These are phyloP conservation scores for Unio delphinus DNA, from an alignment of 2,888 invertebrate species.

Conservation along the genomic window DNA sequence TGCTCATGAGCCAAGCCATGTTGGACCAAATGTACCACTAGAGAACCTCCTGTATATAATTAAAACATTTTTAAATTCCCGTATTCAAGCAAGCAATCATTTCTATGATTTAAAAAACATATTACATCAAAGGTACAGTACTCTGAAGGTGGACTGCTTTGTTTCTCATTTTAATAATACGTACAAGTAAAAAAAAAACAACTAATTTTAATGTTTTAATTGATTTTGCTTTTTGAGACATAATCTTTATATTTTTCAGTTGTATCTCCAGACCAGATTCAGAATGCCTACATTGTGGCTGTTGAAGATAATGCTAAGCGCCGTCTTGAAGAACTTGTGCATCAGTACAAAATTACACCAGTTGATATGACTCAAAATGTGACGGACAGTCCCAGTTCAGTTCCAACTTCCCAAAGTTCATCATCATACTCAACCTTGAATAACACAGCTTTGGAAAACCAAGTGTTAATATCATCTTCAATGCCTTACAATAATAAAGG, in stretches of 20 bases:
- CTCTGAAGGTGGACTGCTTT: too few relatives aligned
- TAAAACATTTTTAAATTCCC: too few relatives aligned
- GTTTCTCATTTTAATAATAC: too few relatives aligned
- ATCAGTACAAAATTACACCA: slow-evolving; percentile 92
- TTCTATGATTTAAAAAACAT: too few relatives aligned
- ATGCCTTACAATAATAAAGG: slow-evolving; percentile 36
- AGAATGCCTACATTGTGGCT: slow-evolving; percentile 98
- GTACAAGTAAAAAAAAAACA: too few relatives aligned
- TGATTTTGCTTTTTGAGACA: background rate
- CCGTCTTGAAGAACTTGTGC: slow-evolving; percentile 91
- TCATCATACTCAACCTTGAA: slow-evolving; percentile 16
- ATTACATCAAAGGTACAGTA: too few relatives aligned
- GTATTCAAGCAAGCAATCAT: too few relatives aligned
- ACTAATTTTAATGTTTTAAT: background rate
- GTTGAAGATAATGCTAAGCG: slow-evolving; percentile 94
- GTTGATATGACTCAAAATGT: slow-evolving; percentile 90
- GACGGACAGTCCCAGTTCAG: slow-evolving; percentile 15
- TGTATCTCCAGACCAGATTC: slow-evolving; percentile 73
- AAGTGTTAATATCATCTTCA: slow-evolving; percentile 27
- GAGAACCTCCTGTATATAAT: too few relatives aligned
- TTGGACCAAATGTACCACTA: too few relatives aligned
- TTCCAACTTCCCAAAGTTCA: slow-evolving; percentile 16
- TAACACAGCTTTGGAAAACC: slow-evolving; percentile 29
- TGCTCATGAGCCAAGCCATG: too few relatives aligned
- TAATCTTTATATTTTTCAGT: slow-evolving; percentile 38